A percentile compares a stretch with the other conserved stretches of the same genome.
phyloP scores from a whole-genome alignment of 2,888 invertebrate genomes.

The Autographa pulchrina region DNA sequence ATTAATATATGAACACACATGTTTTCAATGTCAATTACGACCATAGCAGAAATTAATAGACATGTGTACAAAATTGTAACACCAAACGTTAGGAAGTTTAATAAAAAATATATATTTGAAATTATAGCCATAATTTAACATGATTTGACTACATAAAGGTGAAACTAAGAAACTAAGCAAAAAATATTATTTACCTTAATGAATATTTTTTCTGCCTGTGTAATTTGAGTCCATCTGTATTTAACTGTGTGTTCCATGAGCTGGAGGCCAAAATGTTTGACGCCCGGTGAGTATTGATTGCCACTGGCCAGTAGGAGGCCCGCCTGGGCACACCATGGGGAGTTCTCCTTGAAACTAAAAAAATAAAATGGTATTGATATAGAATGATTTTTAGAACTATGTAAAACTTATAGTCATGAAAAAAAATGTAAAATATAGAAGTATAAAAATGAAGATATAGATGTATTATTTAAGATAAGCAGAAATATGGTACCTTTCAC shows the following conservation, averaged over 20 bases:
- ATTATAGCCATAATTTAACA: too few relatives aligned
- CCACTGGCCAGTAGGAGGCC: conserved; percentile 94
- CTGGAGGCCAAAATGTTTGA: conserved; percentile 97
- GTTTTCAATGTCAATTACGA: conserved; percentile 2
- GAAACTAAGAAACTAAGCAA: too few relatives aligned
- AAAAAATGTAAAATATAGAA: too few relatives aligned
- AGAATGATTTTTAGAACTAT: background rate
- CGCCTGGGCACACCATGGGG: conserved; percentile 96
- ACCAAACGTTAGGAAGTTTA: too few relatives aligned
- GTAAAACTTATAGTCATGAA: background rate
- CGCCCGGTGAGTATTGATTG: conserved; percentile 92
- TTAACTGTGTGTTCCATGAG: conserved; percentile 98
- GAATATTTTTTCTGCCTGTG: conserved; percentile 95
- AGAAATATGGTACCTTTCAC: conserved; percentile 88
- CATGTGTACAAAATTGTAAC: background rate
- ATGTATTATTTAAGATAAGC: background rate
- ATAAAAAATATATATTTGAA: too few relatives aligned
- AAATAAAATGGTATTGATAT: conserved; percentile 13
- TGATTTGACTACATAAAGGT: too few relatives aligned
- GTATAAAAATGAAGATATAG: background rate
- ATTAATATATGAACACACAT: background rate
- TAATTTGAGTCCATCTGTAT: conserved; percentile 97
- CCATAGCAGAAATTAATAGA: background rate
- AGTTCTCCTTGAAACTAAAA: conserved; percentile 94
- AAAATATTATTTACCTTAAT: conserved; percentile 91